Evolutionary conservation across 1,140 invertebrate genomes (phyloP), one percentile per base, ranked within the genome.

Genomic region (Mylabris phalerata): DNA sequence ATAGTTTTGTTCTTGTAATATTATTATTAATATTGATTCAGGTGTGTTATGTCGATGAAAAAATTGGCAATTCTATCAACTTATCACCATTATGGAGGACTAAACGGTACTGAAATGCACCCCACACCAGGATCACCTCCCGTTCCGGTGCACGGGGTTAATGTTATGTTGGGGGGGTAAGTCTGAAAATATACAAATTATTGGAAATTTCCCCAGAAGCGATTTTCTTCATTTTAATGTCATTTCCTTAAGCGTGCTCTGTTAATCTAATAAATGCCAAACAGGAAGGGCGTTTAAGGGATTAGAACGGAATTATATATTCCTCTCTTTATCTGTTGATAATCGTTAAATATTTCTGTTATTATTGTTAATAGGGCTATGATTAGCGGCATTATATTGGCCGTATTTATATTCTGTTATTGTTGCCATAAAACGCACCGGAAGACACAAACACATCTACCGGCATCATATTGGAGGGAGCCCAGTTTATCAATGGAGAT

Each of bases 371-470:
- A 60, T 72, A 84, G 83, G 65, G 81, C 79, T 32, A 83, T 84
- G 81, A 73, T 84, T 56, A 81, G 81, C 66, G 78, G 81, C 46
- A 78, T 84, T 57, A 79, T 83, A 38, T 75, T 83, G 57, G 77
- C 82, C 47, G 75, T 84, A 61, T 77, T 82, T 65, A 73, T 84
- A 13, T 75, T 84, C 59, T 84, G 82, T 65, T 84, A 84, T 70
- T 85, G 82, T 72, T 84, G 82, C 63, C 81, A 84, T 72, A 80
- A 80, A 69, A 83, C 80, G 63, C 79, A 80, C 60, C 76, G 79
- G 60, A 84, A 84, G 67, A 75, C 79, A 50, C 77, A 79, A 67
- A 77, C 78, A 11, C 77, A 82, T 63, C 75, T 79, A 56, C 77
- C 80, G 50, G 76, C 78, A 49, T 80, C 78, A 49, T 80, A 81